Conservation (phyloP, 2,797 vertebrate genomes). For the Platalea minor region DNA sequence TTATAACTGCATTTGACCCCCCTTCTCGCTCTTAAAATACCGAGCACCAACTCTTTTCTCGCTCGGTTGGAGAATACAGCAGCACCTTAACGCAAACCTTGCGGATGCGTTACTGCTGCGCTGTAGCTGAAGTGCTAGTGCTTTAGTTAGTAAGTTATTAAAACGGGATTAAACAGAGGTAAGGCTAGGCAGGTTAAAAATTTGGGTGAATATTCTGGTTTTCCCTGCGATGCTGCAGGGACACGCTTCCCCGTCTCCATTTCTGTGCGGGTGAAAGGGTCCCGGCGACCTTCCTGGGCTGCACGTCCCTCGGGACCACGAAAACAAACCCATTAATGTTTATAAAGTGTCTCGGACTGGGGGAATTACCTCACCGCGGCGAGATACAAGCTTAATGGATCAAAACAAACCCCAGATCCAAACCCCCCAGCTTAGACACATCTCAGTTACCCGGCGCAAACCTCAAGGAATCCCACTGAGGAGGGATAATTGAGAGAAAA, state of each 20-base stretch:
- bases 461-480: conserved; percentile 3
- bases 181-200: background rate
- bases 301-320: fast-evolving
- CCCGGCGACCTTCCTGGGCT: background rate
- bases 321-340: conserved; percentile 30
- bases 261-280: background rate
- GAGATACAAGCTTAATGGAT: conserved; percentile 20
- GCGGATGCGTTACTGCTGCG: background rate
- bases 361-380: background rate
- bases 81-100: background rate
- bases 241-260: background rate
- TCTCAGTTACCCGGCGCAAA: background rate
- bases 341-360: background rate
- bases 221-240: background rate
- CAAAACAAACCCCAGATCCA: conserved; percentile 19
- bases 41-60: background rate
- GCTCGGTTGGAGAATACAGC: fast-evolving
- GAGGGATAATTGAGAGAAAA: conserved; percentile 35
- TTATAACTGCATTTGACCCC: background rate
- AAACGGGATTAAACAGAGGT: background rate
- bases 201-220: background rate
- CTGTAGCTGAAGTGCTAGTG: background rate
- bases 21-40: background rate
- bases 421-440: background rate
- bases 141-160: background rate